phyloP scores from a whole-genome alignment of 2,113 vertebrate species.

The Aramus guarauna region DNA sequence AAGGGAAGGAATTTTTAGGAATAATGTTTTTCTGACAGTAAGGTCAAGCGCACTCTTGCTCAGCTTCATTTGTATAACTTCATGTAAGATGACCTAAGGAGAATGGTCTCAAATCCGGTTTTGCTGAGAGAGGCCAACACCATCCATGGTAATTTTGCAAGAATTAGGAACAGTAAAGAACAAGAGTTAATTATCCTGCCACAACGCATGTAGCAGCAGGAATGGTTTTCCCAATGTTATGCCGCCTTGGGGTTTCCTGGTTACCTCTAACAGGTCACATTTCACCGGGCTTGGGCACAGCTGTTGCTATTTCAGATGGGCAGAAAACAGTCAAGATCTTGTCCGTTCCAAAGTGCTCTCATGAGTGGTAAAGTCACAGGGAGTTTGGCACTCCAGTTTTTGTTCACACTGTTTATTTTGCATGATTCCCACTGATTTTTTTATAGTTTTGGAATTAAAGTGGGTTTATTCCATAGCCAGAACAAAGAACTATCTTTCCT shows the following conservation, averaged over 20 bases:
- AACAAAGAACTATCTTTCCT: background rate
- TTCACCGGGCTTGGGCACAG: background rate
- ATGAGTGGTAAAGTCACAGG: background rate
- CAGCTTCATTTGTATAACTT: background rate
- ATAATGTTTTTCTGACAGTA: background rate
- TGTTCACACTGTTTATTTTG: background rate
- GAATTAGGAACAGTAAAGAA: background rate
- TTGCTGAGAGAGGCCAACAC: background rate
- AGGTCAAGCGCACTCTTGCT: background rate
- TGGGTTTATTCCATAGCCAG: background rate
- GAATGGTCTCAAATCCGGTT: background rate
- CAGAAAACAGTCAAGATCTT: background rate
- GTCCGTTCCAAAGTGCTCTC: background rate
- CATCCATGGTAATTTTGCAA: background rate
- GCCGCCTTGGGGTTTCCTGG: background rate
- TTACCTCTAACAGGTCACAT: background rate
- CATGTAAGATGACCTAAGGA: background rate
- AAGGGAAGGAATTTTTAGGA: background rate
- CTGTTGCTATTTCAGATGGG: background rate
- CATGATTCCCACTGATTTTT: background rate
- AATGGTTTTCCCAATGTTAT: background rate
- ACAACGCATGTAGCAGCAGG: background rate
- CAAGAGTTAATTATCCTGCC: background rate
- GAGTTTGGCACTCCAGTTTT: background rate
- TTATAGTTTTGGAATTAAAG: background rate